Evolutionary conservation across 2,888 invertebrate species (phyloP).

Genomic region (Diloba caeruleocephala): DNA sequence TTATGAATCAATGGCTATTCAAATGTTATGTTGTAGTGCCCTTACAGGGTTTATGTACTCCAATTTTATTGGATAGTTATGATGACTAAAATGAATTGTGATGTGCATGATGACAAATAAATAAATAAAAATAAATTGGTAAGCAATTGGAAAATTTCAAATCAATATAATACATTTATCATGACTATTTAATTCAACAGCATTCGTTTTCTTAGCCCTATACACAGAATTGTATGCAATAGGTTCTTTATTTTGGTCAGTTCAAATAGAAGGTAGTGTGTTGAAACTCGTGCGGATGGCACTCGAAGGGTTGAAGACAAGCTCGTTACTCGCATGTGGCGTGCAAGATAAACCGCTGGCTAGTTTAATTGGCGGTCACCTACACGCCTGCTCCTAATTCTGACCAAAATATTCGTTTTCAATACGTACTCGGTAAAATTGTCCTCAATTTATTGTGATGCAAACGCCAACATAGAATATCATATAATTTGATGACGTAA

Average conservation of each 20-base stretch:
- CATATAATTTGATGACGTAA: not conserved
- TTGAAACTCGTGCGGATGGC: conserved; percentile 19
- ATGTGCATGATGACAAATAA: too few relatives aligned
- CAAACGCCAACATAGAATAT: not conserved
- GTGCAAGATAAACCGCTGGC: conserved; percentile 65
- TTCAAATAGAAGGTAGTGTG: conserved; percentile 9
- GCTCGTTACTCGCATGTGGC: conserved; percentile 73
- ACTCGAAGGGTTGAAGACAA: conserved; percentile 57
- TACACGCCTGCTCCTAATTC: conserved; percentile 47
- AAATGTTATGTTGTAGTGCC: too few relatives aligned
- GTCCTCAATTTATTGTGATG: conserved; percentile 1
- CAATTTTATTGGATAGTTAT: too few relatives aligned
- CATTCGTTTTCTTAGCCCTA: too few relatives aligned
- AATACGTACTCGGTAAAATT: conserved; percentile 16
- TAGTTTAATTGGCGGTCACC: conserved; percentile 77
- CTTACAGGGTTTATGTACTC: too few relatives aligned
- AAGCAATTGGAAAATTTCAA: too few relatives aligned
- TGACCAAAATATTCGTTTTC: conserved; percentile 17
- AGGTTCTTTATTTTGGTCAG: conserved; percentile 5
- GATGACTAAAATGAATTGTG: too few relatives aligned
- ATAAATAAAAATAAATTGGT: too few relatives aligned
- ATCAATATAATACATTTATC: too few relatives aligned
- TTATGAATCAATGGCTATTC: too few relatives aligned
- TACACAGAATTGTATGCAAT: not conserved
- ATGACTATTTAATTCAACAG: too few relatives aligned